Evolutionary conservation across 2,797 vertebrate genomes (phyloP), one percentile per base, ranked within the genome.

Genomic region (Gastrophryne carolinensis): DNA sequence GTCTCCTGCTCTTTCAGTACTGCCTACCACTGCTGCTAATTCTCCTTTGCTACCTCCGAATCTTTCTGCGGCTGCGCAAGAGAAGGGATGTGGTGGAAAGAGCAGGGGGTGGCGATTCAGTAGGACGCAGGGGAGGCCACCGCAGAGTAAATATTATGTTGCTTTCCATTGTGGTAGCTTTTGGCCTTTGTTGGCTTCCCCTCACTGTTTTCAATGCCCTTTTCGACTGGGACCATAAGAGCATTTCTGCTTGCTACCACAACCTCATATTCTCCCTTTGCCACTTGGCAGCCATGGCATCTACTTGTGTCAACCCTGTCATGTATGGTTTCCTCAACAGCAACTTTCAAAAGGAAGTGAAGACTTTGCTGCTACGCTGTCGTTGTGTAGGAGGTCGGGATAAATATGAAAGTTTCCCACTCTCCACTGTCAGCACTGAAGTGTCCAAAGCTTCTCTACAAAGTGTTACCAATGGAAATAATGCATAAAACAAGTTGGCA

Each of bases 301-400:
- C 93, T 70, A 91, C 92, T 3, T 94, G 93, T 21, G 80, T 94
- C 82, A 94, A 94, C 79, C 93, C 93, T n/a, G 78, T 95, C 81
- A 92, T 94, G 81, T 94, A 95, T 1, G 93, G 93, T 23, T 94
- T 94, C 84, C 92, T 94, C 78, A 94, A 94, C 86, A 92, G 84
- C 86, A 94, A 94, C 77, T 94, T 94, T 86, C 92, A 94, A 82
- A 93, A 92, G 72, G 93, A 94, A 81, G 87, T 94, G 23, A 92
- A 91, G 82, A 81, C 87, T 10, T 86, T 91, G 3, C 75, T 94
- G 34, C 66, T 90, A 64, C 90, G 89, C 41, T 94, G 93, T 64
- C 90, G 89, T 74, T 94, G 93, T 77, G 90, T 88, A 82, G 88
- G 80, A 9, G 81, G 85, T 11, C 79, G 82, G 0, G 91, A 93